Evolutionary conservation across 2,113 vertebrate genomes (phyloP), one percentile per base, ranked within the genome.

Genomic region (Cyprinodon variegatus): DNA sequence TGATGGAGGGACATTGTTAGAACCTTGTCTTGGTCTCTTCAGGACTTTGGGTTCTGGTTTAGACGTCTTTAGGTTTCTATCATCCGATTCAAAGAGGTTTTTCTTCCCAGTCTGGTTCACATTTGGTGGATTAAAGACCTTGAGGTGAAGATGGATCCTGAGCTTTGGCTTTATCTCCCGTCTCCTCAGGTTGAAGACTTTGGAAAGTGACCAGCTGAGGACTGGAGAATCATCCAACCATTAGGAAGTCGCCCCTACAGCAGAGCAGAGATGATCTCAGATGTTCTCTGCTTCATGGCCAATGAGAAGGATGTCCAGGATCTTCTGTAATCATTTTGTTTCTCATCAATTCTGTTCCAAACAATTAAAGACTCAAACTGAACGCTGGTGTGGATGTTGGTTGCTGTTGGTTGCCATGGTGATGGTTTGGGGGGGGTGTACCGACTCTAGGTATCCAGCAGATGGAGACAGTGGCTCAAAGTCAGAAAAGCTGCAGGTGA

Each of bases 131-230:
- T 46, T 10, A 48, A 5, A 15, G 41, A 3, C 22, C n/a, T 48
- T 53, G 8, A 46, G 29, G 4, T 29, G 29, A 29, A 29, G 29
- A 29, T 29, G 29, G 5, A 11, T 5, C 14, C n/a, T 22, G 57
- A 4, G 45, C 70, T 22, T 66, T 40, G 67, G 45, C 2, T 11
- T 45, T 8, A 45, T 4, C 61, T 64, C 67, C 29, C 75, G 38
- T 71, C 11, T 0, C 46, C 39, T 64, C 43, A 91, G 90, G 50
- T 70, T 87, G 67, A 84, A 60, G 29, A 70, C 69, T 45, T 36
- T 72, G 22, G 71, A 67, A 3, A 9, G 2, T 20, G 66, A 29
- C 3, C 66, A 20, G 13, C 11, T 17, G 45, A 37, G 11, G 61
- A 13, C 22, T 4, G 1, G 6, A 13, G 11, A 37, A 38, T 63